Percentiles rank a stretch among this genome's conserved stretches.
These are phyloP conservation scores for Hypocryptadius cinnamomeus DNA, from an alignment of 2,113 vertebrate genomes.

Conservation along the genomic window DNA sequence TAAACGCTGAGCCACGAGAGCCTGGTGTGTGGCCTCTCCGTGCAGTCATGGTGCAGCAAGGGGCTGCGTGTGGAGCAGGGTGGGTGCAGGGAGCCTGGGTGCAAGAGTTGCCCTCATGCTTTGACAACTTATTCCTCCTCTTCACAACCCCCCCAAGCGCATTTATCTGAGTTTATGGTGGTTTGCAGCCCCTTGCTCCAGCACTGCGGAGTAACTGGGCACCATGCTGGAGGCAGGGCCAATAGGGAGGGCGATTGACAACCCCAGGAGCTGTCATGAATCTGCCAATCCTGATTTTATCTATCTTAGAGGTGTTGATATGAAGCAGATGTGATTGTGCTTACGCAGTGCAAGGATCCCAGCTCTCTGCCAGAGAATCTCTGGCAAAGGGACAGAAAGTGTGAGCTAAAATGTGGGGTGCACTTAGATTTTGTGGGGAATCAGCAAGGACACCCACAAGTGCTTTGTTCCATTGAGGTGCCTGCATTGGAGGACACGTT, in stretches of 20 bases:
- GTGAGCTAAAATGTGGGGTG: neutral
- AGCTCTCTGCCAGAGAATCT: neutral
- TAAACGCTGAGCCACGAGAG: rapidly evolving
- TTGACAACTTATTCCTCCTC: neutral
- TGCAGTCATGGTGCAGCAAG: rapidly evolving
- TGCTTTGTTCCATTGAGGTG: rapidly evolving
- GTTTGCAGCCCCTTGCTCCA: neutral
- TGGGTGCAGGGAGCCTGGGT: neutral
- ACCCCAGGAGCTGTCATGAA: neutral
- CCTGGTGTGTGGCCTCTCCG: neutral
- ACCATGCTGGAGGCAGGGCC: no score
- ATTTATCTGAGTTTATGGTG: neutral
- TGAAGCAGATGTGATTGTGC: neutral
- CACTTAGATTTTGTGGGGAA: neutral
- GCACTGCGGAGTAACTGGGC: neutral
- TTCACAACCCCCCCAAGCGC: neutral
- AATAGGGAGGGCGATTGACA: neutral
- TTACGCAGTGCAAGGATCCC: neutral
- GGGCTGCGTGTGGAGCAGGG: neutral
- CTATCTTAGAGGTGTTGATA: neutral
- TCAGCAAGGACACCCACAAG: neutral
- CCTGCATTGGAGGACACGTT: rapidly evolving
- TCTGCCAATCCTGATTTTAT: neutral
- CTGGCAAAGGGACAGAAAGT: no score
- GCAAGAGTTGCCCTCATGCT: neutral